phyloP scores from a whole-genome alignment of 2,797 vertebrate species.

The Aythya fuligula region DNA sequence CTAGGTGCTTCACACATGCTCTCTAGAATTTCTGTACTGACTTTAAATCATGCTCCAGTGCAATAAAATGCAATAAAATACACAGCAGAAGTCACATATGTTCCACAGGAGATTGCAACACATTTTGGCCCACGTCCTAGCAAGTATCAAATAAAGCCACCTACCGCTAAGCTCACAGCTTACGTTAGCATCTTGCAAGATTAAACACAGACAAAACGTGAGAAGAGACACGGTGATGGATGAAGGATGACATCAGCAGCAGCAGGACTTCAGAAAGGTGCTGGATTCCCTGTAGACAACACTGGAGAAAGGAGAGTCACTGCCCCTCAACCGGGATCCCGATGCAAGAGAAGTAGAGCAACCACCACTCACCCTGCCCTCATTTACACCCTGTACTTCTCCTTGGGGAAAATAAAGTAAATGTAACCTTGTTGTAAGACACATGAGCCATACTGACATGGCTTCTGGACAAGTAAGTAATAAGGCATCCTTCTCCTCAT shows the following conservation, averaged over 20 bases:
- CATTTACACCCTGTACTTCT: neutral
- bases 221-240: neutral
- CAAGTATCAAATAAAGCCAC: neutral
- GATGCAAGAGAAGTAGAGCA: neutral
- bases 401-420: neutral
- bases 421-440: neutral
- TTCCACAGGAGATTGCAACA: neutral
- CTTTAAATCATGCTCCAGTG: neutral
- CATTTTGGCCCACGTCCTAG: neutral
- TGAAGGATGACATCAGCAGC: neutral
- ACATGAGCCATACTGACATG: fast-evolving
- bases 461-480: neutral
- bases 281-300: neutral
- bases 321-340: neutral
- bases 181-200: neutral
- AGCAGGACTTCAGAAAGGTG: neutral
- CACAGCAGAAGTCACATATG: neutral
- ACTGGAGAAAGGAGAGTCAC: neutral
- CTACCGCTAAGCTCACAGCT: neutral
- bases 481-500: neutral
- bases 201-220: neutral
- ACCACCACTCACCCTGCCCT: neutral
- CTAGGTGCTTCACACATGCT: neutral
- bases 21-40: neutral
- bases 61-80: neutral